phyloP scores from a whole-genome alignment of 2,797 vertebrate species.

The Philypnodon macrostomus region DNA sequence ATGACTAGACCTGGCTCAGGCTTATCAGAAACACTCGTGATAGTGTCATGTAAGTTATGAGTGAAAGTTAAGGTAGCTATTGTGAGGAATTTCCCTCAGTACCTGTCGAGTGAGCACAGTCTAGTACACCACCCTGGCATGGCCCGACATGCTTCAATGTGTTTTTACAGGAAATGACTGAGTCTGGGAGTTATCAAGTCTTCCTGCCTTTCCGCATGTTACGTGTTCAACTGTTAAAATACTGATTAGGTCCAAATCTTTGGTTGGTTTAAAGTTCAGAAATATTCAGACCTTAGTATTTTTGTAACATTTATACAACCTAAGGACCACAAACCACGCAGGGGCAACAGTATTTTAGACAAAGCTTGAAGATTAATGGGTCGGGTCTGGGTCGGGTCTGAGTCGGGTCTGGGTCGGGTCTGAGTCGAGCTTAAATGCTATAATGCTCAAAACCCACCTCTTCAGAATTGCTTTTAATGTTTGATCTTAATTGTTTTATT shows the following conservation, averaged over 20 bases:
- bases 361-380: no score
- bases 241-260: constrained; percentile 3
- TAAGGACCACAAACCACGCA: no score
- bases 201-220: background rate
- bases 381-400: no score
- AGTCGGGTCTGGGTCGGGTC: no score
- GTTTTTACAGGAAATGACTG: constrained; percentile 22
- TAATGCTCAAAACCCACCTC: no score
- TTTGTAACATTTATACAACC: no score
- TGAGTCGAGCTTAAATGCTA: no score
- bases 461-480: no score
- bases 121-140: constrained; percentile 17
- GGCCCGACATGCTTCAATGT: constrained; percentile 1
- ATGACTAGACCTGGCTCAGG: background rate
- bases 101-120: constrained; percentile 34
- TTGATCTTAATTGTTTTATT: no score
- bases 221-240: constrained; percentile 10
- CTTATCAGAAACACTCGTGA: constrained; percentile 10
- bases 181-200: constrained; percentile 27
- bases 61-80: constrained; percentile 26
- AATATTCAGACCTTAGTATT: no score
- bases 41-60: constrained; percentile 7
- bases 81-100: constrained; percentile 29
- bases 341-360: no score
- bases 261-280: no score